Conservation (phyloP, 2,888 invertebrate genomes). For the Andrena marginata region DNA sequence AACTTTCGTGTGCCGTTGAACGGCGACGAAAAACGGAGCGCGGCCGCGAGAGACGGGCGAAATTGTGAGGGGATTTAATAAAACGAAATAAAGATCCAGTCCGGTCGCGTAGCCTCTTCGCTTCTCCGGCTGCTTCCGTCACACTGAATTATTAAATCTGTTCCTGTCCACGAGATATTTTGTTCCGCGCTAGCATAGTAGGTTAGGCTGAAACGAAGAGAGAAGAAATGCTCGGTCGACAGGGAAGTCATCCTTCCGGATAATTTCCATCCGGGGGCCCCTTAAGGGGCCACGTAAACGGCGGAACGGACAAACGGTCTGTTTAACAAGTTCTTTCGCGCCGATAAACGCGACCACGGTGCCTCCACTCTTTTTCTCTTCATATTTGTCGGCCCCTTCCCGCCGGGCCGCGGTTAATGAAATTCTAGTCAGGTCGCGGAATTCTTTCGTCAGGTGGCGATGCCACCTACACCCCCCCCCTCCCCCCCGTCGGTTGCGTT, state of each 20-base stretch:
- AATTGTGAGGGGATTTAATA: slow-evolving; percentile 24
- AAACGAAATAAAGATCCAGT: slow-evolving; percentile 27
- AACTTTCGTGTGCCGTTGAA: slow-evolving; percentile 45
- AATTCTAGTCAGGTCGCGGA: slow-evolving; percentile 81
- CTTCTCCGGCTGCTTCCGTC: not conserved
- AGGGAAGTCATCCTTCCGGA: slow-evolving; percentile 43
- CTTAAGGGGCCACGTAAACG: slow-evolving; percentile 51
- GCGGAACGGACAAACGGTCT: slow-evolving; percentile 67
- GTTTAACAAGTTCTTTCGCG: slow-evolving; percentile 75
- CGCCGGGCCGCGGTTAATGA: slow-evolving; percentile 75
- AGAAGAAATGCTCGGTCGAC: slow-evolving; percentile 1
- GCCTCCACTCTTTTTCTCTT: slow-evolving; percentile 66
- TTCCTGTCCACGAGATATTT: not conserved
- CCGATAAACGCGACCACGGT: slow-evolving; percentile 69
- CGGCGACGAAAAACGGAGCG: slow-evolving; percentile 24
- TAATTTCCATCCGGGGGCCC: slow-evolving; percentile 40
- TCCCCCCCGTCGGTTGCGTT: slow-evolving; percentile 35
- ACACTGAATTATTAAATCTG: not conserved
- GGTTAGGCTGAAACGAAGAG: not conserved
- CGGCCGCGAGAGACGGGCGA: slow-evolving; percentile 7
- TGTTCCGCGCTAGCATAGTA: not conserved
- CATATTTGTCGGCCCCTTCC: slow-evolving; percentile 60
- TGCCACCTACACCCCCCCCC: slow-evolving; percentile 69
- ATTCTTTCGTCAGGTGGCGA: slow-evolving; percentile 83
- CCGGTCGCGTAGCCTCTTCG: not conserved